A percentile compares a stretch with the other conserved stretches of the same genome.
Conservation (phyloP, 2,113 vertebrate genomes). For the Tor tambroides region DNA sequence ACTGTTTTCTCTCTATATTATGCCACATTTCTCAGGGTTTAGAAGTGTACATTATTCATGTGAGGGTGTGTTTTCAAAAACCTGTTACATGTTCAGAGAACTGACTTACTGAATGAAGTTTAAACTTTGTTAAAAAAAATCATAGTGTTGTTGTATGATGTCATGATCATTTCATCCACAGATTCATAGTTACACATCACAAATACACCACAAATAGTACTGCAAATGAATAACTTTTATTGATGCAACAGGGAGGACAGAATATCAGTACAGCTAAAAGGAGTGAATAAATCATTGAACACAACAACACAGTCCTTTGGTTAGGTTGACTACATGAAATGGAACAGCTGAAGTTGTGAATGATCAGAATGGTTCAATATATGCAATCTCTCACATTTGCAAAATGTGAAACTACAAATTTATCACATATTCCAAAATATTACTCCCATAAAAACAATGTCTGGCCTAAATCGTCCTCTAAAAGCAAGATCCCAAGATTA, state of each 20-base stretch:
- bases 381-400: neutral
- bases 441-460: neutral
- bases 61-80: no score
- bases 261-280: neutral
- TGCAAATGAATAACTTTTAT: constrained; percentile 19
- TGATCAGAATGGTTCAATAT: neutral
- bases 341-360: neutral
- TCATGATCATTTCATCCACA: neutral
- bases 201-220: neutral
- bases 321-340: neutral
- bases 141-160: neutral
- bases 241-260: neutral
- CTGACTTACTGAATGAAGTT: neutral
- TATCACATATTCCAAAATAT: neutral
- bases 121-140: neutral
- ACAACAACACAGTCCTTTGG: neutral
- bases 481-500: neutral
- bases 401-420: neutral
- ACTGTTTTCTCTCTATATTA: neutral
- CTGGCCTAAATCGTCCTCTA: neutral
- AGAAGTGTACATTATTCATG: no score
- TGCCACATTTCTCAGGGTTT: neutral
- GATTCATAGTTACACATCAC: neutral
- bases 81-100: neutral
- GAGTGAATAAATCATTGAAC: neutral